Conservation (phyloP, 2,888 invertebrate genomes). For the Ischnus inquisitorius region DNA sequence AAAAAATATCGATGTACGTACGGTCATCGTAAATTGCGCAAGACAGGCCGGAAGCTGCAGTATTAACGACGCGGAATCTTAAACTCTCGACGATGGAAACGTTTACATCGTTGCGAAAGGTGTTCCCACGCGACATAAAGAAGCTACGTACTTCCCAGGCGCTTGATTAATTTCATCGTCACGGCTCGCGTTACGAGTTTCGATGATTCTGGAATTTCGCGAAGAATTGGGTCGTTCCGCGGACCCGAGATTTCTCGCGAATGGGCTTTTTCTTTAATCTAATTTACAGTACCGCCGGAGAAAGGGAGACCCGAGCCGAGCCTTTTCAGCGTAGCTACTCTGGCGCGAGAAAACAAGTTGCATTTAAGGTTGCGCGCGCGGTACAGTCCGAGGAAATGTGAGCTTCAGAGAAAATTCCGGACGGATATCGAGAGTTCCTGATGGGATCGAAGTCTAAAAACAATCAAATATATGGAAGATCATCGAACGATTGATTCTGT, state of each 20-base stretch:
- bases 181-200: slow-evolving; percentile 9
- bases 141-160: background rate
- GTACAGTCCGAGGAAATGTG: background rate
- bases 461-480: no score
- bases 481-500: no score
- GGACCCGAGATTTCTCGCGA: slow-evolving; percentile 22
- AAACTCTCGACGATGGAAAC: background rate
- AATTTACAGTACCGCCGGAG: background rate
- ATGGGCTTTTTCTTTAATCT: background rate
- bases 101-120: slow-evolving; percentile 20
- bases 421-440: no score
- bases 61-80: background rate
- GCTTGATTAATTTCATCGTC: slow-evolving; percentile 6
- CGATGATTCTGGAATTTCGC: slow-evolving; percentile 18
- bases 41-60: slow-evolving; percentile 19
- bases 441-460: no score
- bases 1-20: background rate
- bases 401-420: background rate
- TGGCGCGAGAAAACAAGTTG: background rate
- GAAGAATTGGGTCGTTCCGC: slow-evolving; percentile 17
- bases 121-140: slow-evolving; percentile 19
- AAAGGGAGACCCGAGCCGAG: background rate
- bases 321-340: background rate
- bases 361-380: background rate
- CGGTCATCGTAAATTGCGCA: background rate